These are phyloP conservation scores for Apamea crenata DNA, from an alignment of 2,888 invertebrate species.

Conservation along the genomic window DNA sequence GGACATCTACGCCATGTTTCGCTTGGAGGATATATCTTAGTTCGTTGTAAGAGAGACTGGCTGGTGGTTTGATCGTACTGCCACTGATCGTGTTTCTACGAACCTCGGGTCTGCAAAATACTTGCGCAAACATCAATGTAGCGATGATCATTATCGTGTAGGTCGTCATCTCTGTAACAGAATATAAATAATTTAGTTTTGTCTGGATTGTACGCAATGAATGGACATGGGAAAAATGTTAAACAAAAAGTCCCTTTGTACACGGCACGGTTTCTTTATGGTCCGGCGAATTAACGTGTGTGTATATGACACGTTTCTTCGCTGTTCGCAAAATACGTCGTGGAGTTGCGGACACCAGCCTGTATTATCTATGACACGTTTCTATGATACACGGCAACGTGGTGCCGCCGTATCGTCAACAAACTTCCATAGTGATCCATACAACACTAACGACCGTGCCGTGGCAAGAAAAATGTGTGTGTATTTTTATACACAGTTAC, in stretches of 20 bases:
- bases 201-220: neutral
- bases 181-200: slow-evolving; percentile 23
- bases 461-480: neutral
- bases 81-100: slow-evolving; percentile 67
- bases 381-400: neutral
- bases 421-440: neutral
- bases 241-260: neutral
- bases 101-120: slow-evolving; percentile 72
- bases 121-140: slow-evolving; percentile 69
- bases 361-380: too few species aligned
- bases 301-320: too few species aligned
- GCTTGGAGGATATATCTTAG: slow-evolving; percentile 77
- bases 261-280: too few species aligned
- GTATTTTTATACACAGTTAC: neutral
- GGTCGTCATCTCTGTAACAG: slow-evolving; percentile 77
- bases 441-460: neutral
- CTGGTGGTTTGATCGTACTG: slow-evolving; percentile 81
- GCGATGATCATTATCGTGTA: slow-evolving; percentile 65
- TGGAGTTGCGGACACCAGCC: too few species aligned
- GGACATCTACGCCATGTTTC: slow-evolving; percentile 70
- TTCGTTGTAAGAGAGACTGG: slow-evolving; percentile 78
- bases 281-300: too few species aligned
- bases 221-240: neutral
- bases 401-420: neutral
- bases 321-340: too few species aligned